Evolutionary conservation across 2,888 invertebrate species (phyloP).

Genomic region (Calephelis perditalis): DNA sequence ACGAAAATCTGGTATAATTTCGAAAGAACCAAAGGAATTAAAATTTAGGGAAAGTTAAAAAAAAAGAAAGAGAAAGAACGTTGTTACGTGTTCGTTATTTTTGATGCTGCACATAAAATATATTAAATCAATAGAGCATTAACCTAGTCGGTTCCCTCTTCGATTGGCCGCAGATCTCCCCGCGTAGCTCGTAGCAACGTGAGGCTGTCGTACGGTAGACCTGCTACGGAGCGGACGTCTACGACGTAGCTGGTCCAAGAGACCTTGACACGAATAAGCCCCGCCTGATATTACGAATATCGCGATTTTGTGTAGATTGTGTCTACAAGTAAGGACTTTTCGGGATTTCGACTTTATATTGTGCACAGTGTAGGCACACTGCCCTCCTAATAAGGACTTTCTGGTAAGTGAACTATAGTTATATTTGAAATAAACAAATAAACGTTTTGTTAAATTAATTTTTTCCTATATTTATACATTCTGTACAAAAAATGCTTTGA

Average conservation of each 20-base stretch:
- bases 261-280: slow-evolving; percentile 69
- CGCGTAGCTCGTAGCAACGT: slow-evolving; percentile 75
- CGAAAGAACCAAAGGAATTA: too few species aligned
- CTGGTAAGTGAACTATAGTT: neutral
- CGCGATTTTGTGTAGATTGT: slow-evolving; percentile 5
- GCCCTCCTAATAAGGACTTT: neutral
- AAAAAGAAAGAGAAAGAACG: too few species aligned
- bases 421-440: too few species aligned
- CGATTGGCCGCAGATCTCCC: slow-evolving; percentile 74
- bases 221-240: slow-evolving; percentile 70
- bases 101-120: too few species aligned
- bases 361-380: neutral
- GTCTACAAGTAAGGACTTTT: slow-evolving; percentile 2
- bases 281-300: slow-evolving; percentile 38
- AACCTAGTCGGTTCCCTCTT: slow-evolving; percentile 59
- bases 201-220: slow-evolving; percentile 69
- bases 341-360: slow-evolving; percentile 1
- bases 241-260: slow-evolving; percentile 48
- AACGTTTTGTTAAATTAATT: too few species aligned
- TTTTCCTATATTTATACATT: too few species aligned
- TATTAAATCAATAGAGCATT: slow-evolving; percentile 45
- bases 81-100: too few species aligned
- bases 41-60: too few species aligned
- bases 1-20: too few species aligned
- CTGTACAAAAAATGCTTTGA: too few species aligned